Conservation (phyloP, 2,888 invertebrate genomes). For the Polia nebulosa region DNA sequence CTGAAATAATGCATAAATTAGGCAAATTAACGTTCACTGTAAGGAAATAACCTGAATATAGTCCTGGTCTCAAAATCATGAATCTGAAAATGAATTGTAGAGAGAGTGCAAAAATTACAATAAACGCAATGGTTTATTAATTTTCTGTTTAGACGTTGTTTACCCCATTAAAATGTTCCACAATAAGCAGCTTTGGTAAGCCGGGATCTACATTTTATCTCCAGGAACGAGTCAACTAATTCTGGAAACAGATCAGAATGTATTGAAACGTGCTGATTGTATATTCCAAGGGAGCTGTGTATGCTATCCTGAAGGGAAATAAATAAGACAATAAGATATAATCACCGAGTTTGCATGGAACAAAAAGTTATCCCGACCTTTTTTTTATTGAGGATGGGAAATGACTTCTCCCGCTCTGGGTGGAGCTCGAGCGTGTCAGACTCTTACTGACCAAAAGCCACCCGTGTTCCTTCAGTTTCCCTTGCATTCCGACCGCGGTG, state of each 20-base stretch:
- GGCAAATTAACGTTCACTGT: slow-evolving; percentile 41
- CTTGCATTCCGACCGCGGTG: too few relatives aligned
- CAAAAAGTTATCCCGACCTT: background rate
- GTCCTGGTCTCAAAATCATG: slow-evolving; percentile 18
- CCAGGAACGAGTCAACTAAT: background rate
- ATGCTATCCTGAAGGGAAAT: background rate
- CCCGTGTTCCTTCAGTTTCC: too few relatives aligned
- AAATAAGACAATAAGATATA: background rate
- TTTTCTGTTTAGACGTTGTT: too few relatives aligned
- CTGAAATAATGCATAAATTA: slow-evolving; percentile 55
- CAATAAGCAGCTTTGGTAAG: background rate
- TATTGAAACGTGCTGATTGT: slow-evolving; percentile 15
- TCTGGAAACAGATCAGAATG: slow-evolving; percentile 10
- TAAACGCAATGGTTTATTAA: too few relatives aligned
- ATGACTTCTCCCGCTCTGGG: too few relatives aligned
- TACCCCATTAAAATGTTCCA: too few relatives aligned
- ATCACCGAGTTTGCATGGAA: background rate
- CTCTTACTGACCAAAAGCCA: too few relatives aligned
- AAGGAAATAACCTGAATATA: slow-evolving; percentile 53
- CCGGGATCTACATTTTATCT: slow-evolving; percentile 10
- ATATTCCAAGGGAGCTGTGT: background rate
- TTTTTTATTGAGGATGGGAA: too few relatives aligned
- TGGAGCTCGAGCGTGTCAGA: too few relatives aligned
- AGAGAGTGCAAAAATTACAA: background rate
- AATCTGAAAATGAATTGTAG: slow-evolving; percentile 3